Base-by-base conservation (phyloP, 2,797 vertebrate genomes). In the Molossus molossus region DNA sequence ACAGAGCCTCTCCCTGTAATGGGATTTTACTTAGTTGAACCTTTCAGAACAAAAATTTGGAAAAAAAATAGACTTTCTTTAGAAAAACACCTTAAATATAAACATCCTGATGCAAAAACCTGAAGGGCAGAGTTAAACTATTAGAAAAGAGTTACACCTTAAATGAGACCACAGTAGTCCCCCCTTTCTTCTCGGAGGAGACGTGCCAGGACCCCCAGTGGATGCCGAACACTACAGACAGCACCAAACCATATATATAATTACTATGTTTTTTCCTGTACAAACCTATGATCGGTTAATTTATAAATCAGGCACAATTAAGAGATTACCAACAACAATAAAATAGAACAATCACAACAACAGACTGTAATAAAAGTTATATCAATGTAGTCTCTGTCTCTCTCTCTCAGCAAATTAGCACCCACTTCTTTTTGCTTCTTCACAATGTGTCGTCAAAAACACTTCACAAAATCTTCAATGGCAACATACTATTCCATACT, bases 1-100 rank as follows among this genome's bases (percentile, higher is more conserved):
- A 94, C 76, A 96, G 90, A 97, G 77, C 50, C 57, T 77, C 45
- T 86, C 94, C 94, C 94, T 97, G 86, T 97, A 50, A 75, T 27
- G 81, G 65, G 70, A 91, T 96, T 87, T 96, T 65, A 89, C 92
- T 73, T 87, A 55, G 57, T 76, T 87, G 45, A 48, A 91, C n/a
- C 79, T 93, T 60, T 76, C 50, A 89, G 84, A 83, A 8, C 3
- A 94, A 40, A 67, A 95, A 57, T 62, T 95, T 76, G 45, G 65
- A 73, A 94, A 89, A 55, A 85, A 81, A 48, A 81, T 62, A 75
- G 33, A 58, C 3, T 3, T 60, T 69, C 21, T 33, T 89, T n/a
- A 83, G 21, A 73, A 91, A 92, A 93, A 48, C 17, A 72, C 15
- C 60, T 73, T 72, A 62, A 69, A 83, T 69, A 76, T 27, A 79